Evolutionary conservation across 2,113 vertebrate genomes (phyloP).

Genomic region (Ptilorrhoa leucosticta): DNA sequence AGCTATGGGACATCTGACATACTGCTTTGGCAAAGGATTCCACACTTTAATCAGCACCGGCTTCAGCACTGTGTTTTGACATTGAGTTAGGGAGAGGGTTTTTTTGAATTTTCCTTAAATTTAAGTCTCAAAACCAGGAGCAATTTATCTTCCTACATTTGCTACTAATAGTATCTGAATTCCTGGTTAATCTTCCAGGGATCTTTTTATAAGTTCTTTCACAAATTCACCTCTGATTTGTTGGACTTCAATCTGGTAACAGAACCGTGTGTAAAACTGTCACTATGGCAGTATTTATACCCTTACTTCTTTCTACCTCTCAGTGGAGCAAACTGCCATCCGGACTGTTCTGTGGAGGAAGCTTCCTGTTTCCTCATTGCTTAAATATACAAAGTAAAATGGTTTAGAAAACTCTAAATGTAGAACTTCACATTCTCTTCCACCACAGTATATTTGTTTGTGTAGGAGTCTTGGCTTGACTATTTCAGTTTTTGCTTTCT

Average conservation of each 20-base stretch:
- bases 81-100: background rate
- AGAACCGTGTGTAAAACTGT: background rate
- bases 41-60: background rate
- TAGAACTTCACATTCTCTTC: background rate
- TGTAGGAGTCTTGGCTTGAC: background rate
- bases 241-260: background rate
- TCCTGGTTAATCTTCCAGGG: background rate
- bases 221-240: background rate
- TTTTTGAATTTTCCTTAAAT: background rate
- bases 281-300: background rate
- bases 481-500: background rate
- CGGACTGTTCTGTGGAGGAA: background rate
- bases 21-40: background rate
- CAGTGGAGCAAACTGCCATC: background rate
- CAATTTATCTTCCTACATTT: background rate
- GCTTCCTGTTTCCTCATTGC: background rate
- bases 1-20: background rate
- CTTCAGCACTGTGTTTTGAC: background rate
- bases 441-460: conserved; percentile 2
- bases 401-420: background rate
- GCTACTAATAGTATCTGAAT: background rate
- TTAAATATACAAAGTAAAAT: background rate
- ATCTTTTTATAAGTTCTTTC: background rate
- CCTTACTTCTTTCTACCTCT: background rate
- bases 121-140: background rate